Evolutionary conservation across 1,140 invertebrate genomes (phyloP).

Genomic region (Orchestia grillus): DNA sequence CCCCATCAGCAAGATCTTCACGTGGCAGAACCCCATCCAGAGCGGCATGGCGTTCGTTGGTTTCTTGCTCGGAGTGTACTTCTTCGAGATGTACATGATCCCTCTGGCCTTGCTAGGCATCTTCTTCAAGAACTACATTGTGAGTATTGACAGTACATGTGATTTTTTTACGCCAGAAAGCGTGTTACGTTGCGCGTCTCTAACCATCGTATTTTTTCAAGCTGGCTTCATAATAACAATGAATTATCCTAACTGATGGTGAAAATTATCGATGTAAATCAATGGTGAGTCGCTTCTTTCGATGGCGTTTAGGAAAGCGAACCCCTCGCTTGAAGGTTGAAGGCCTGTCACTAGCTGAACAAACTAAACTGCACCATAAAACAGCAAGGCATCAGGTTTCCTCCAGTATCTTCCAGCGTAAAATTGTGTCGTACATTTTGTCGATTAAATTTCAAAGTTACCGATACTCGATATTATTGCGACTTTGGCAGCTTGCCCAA

Average conservation of each 20-base stretch:
- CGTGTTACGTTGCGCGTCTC: not conserved
- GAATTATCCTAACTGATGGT: not conserved
- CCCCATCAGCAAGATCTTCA: conserved; percentile 66
- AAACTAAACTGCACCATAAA: not conserved
- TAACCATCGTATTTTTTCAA: not conserved
- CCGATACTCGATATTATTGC: not conserved
- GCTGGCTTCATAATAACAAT: not conserved
- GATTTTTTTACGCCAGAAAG: not conserved
- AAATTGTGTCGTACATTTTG: not conserved
- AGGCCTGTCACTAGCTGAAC: not conserved
- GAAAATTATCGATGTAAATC: not conserved
- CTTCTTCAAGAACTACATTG: conserved; percentile 82
- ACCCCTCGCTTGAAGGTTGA: not conserved
- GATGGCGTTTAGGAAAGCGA: not conserved
- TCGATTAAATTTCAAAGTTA: not conserved
- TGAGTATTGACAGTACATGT: conserved; percentile 71
- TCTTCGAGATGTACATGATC: conserved; percentile 90
- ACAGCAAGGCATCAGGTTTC: not conserved
- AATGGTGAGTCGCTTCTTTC: not conserved
- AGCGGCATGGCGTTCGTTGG: conserved; percentile 86
- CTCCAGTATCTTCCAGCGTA: not conserved
- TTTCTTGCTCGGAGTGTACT: conserved; percentile 85
- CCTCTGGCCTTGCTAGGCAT: conserved; percentile 82
- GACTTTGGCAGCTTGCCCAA: not conserved
- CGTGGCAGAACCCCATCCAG: conserved; percentile 94